Evolutionary conservation across 2,888 invertebrate genomes (phyloP).

Genomic region (Stictocephala bisonia): DNA sequence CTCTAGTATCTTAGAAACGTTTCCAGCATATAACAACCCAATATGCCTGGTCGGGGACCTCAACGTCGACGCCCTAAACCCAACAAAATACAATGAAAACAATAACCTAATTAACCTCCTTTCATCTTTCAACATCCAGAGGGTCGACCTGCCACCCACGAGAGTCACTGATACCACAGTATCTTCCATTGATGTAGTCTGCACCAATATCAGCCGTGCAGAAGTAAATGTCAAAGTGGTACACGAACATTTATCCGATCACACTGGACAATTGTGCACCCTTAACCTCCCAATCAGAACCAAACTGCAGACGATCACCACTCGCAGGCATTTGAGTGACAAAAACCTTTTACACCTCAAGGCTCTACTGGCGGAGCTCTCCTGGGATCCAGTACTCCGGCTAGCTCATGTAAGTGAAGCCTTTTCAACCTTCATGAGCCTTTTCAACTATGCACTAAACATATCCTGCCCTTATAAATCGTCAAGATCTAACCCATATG

Average conservation of each 20-base stretch:
- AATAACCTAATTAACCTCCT: background rate
- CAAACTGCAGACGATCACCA: background rate
- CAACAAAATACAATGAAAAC: background rate
- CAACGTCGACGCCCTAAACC: background rate
- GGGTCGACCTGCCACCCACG: background rate
- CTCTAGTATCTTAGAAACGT: background rate
- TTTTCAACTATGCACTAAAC: background rate
- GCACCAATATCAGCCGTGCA: too few species aligned
- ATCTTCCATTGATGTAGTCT: too few species aligned
- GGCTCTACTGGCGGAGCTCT: background rate
- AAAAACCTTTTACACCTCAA: background rate
- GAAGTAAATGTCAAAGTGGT: too few species aligned
- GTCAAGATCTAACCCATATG: background rate
- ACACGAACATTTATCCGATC: too few species aligned
- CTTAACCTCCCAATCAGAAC: background rate
- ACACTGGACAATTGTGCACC: background rate
- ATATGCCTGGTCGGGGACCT: background rate
- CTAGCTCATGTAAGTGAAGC: constrained; percentile 1
- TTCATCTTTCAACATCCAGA: background rate
- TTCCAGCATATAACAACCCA: background rate
- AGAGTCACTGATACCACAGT: background rate
- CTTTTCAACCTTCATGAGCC: background rate
- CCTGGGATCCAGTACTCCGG: background rate
- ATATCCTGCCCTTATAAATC: background rate
- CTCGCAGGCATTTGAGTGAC: background rate